A percentile compares a stretch with the other conserved stretches of the same genome.
These are phyloP conservation scores for Sipha flava DNA, from an alignment of 1,140 invertebrate species.

Conservation along the genomic window DNA sequence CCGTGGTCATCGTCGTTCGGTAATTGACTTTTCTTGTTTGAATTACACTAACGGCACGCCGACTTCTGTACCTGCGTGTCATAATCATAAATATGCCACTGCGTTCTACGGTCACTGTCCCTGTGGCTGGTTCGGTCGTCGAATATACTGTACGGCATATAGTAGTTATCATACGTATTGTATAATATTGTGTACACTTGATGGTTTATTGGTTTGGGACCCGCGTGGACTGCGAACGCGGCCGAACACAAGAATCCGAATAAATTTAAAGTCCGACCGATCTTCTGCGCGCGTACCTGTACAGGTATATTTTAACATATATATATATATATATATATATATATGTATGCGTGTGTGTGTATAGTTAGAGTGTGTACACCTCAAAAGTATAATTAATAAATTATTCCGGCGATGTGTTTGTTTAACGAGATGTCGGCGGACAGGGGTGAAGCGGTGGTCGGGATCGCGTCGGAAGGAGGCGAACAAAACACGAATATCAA, in stretches of 20 bases:
- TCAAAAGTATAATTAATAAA: constrained; percentile 5
- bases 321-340: too few relatives aligned
- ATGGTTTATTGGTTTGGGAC: too few relatives aligned
- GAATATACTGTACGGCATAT: too few relatives aligned
- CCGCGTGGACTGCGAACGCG: too few relatives aligned
- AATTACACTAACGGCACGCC: constrained; percentile 16
- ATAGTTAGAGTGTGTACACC: neutral
- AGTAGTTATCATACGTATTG: too few relatives aligned
- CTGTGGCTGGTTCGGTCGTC: neutral
- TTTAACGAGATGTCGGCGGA: neutral
- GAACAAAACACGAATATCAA: constrained; percentile 10
- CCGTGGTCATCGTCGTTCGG: neutral
- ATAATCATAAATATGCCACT: constrained; percentile 16
- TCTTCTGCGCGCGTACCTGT: too few relatives aligned
- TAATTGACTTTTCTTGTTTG: constrained; percentile 25
- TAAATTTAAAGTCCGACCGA: too few relatives aligned
- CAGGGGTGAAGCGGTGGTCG: too few relatives aligned
- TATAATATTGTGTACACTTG: too few relatives aligned
- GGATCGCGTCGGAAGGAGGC: neutral
- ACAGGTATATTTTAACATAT: too few relatives aligned
- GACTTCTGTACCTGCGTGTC: constrained; percentile 12
- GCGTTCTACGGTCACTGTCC: neutral
- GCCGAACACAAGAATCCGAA: too few relatives aligned
- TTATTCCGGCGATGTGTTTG: neutral
- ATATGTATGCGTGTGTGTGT: too few relatives aligned